Conservation (phyloP, 2,797 vertebrate genomes). For the Carduelis carduelis region DNA sequence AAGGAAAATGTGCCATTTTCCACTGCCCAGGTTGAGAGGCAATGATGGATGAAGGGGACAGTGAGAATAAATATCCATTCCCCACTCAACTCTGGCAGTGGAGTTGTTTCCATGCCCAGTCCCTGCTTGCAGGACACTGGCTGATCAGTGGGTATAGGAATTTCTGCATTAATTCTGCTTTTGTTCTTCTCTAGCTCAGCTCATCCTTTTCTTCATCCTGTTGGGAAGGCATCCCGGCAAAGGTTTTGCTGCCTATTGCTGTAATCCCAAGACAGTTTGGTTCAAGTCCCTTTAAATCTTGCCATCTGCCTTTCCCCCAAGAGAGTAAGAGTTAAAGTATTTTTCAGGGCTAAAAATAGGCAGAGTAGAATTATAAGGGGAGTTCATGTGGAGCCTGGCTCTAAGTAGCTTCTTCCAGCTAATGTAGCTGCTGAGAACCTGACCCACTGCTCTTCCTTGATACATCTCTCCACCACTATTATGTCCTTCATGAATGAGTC, state of each 20-base stretch:
- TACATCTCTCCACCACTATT: neutral
- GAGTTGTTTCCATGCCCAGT: neutral
- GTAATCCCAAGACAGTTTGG: fast-evolving
- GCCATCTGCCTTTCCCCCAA: neutral
- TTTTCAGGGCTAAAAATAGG: neutral
- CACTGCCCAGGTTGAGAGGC: neutral
- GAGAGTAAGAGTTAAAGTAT: neutral
- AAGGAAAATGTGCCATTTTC: neutral
- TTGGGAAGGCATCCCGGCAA: neutral
- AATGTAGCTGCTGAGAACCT: neutral
- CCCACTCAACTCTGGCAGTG: neutral
- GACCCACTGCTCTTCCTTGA: neutral
- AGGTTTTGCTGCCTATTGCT: neutral
- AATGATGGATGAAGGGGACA: neutral
- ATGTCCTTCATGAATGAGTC: neutral
- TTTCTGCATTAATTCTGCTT: neutral
- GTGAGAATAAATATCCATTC: neutral
- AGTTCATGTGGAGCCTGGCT: neutral
- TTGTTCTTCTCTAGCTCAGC: neutral
- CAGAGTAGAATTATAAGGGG: neutral
- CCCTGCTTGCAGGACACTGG: neutral
- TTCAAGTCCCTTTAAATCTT: neutral
- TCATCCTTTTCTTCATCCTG: neutral
- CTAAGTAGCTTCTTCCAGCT: neutral
- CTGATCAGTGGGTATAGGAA: neutral